These are phyloP conservation scores for Lordiphosa fenestrarum DNA, from an alignment of 2,888 invertebrate species.

Conservation along the genomic window DNA sequence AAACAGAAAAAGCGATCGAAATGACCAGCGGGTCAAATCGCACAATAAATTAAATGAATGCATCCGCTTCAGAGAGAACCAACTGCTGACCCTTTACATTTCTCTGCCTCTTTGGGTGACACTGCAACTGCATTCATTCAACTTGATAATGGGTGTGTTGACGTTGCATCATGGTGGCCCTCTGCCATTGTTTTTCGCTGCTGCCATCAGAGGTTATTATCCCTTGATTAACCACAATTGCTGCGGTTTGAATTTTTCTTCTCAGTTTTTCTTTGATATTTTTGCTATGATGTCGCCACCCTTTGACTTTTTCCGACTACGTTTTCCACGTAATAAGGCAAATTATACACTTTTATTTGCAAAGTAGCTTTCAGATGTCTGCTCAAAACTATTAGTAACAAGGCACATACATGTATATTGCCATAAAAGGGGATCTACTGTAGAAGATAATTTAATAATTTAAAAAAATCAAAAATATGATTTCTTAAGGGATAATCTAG, in stretches of 20 bases:
- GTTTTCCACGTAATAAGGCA: no score
- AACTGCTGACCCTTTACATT: conserved; percentile 21
- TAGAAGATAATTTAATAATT: no score
- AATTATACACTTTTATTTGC: no score
- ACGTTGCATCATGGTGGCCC: conserved; percentile 7
- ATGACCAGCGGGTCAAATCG: conserved; percentile 16
- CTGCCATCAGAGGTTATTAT: conserved; percentile 31
- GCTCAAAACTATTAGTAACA: no score
- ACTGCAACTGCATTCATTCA: conserved; percentile 10
- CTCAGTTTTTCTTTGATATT: conserved; percentile 8
- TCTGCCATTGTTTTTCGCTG: neutral
- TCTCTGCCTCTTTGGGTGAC: conserved; percentile 4
- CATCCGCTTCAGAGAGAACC: conserved; percentile 46
- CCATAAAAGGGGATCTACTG: no score
- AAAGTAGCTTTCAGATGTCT: no score
- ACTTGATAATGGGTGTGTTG: conserved; percentile 30
- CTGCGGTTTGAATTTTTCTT: conserved; percentile 13
- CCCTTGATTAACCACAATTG: conserved; percentile 55
- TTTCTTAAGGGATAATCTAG: no score
- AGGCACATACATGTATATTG: no score
- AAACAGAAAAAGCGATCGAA: conserved; percentile 3
- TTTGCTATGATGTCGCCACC: neutral
- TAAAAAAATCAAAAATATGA: no score
- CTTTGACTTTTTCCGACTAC: no score
- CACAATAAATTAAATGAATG: conserved; percentile 50